Base-by-base conservation (phyloP, 1,140 invertebrate species). In the Chironomus striatipennis region DNA sequence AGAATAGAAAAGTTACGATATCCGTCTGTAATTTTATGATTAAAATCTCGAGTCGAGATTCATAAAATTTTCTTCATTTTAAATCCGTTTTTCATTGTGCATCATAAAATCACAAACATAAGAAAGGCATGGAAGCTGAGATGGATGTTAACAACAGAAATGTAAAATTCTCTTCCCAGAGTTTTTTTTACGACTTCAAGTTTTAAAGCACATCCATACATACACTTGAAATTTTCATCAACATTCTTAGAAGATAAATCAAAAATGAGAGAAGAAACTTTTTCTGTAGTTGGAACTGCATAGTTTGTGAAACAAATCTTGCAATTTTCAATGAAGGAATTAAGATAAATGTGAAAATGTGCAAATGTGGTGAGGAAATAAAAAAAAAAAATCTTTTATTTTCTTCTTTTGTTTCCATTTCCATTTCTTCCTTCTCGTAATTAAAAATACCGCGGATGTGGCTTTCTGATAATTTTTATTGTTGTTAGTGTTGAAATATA, bases 381-480 rank as follows among this genome's bases (percentile, higher is more conserved):
- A n/a, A 57, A n/a, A 15, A 47, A 47, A n/a, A n/a, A 57, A 57
- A 57, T 57, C n/a, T 57, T 57, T 57, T 47, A 43, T 15, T 47
- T 15, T 47, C 43, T 1, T 57, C n/a, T n/a, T 57, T n/a, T 12
- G 4, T 57, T 15, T 12, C 43, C 1, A 12, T 47, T 1, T 3
- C 15, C 15, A 1, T 47, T 47, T 8, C 8, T 15, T 57, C 47
- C 5, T n/a, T n/a, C n/a, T 57, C 47, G 47, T 57, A 57, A 57
- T 57, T 57, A 57, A 57, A 57, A 57, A 15, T 4, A 57, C 47
- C 47, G 47, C 47, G 47, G 47, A 57, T 57, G 47, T 57, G 47
- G 47, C 47, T 57, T 57, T 57, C n/a, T 57, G 47, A 57, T 57
- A 57, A 12, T 57, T 57, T 57, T 57, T 57, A 47, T 57, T 57